Conservation (phyloP, 2,113 vertebrate species). For the Anser cygnoides region DNA sequence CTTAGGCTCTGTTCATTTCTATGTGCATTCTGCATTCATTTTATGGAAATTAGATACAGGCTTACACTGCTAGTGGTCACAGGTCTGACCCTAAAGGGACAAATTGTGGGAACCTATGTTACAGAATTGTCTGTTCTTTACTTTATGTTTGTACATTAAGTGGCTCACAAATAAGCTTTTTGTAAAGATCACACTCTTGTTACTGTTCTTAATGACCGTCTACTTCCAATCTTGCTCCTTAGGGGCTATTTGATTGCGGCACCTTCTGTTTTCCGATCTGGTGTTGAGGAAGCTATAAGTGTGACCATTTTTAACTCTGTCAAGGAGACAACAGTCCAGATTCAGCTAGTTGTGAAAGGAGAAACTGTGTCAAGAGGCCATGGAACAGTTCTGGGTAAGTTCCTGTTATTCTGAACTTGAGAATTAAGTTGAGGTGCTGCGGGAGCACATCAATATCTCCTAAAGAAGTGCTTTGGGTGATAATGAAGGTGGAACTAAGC, state of each 20-base stretch:
- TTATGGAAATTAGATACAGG: neutral
- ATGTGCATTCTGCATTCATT: neutral
- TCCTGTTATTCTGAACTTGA: neutral
- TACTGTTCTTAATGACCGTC: neutral
- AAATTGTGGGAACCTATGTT: neutral
- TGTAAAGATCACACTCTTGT: no score
- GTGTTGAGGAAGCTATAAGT: constrained; percentile 88
- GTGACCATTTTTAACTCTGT: constrained; percentile 88
- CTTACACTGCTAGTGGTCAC: neutral
- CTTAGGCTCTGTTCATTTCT: neutral
- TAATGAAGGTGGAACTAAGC: neutral
- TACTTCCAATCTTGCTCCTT: neutral
- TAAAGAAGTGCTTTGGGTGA: neutral
- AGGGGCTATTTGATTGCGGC: constrained; percentile 91
- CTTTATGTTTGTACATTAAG: neutral
- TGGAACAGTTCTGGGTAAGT: constrained; percentile 83
- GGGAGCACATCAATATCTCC: fast-evolving
- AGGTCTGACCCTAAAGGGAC: neutral
- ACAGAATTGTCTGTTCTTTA: neutral
- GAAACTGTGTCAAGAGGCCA: constrained; percentile 83
- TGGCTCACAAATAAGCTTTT: neutral
- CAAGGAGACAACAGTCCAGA: constrained; percentile 85
- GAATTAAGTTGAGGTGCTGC: neutral
- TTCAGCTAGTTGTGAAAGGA: constrained; percentile 88
- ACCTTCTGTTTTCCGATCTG: constrained; percentile 88